Evolutionary conservation across 2,888 invertebrate species (phyloP).

Genomic region (Philhelius pedissequus): DNA sequence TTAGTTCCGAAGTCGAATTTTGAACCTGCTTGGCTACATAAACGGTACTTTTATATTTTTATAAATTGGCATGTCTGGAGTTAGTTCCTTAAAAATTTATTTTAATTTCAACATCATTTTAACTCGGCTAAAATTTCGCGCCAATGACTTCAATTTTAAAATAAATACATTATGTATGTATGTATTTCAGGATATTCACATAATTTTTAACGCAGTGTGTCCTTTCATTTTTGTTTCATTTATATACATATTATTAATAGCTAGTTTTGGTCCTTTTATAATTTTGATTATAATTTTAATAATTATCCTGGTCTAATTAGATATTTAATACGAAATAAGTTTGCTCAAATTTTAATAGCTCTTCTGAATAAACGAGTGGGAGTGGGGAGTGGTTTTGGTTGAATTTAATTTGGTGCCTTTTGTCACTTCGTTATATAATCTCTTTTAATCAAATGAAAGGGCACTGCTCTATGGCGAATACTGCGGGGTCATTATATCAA

Average conservation of each 20-base stretch:
- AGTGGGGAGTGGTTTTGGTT: constrained; percentile 8
- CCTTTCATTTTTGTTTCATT: not conserved
- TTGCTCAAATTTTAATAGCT: constrained; percentile 30
- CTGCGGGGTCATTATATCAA: constrained; percentile 27
- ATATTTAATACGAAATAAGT: constrained; percentile 56
- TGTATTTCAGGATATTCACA: not conserved
- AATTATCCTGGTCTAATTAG: constrained; percentile 42
- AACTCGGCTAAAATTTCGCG: no score
- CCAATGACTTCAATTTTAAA: no score
- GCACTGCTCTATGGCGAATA: not conserved
- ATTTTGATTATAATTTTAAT: not conserved
- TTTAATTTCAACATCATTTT: no score
- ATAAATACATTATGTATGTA: no score
- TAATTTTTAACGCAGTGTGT: not conserved
- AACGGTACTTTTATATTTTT: no score
- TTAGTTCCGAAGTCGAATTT: no score
- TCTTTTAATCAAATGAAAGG: not conserved
- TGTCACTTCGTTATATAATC: constrained; percentile 5
- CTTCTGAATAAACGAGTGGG: not conserved
- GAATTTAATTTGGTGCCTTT: constrained; percentile 28
- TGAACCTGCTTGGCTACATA: no score
- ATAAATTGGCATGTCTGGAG: no score
- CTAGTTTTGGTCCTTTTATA: not conserved
- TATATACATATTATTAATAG: not conserved
- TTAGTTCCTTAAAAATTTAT: no score